Percentiles rank a stretch among this genome's conserved stretches.
Conservation (phyloP, 2,113 vertebrate species). For the Dicerorhinus sumatrensis region DNA sequence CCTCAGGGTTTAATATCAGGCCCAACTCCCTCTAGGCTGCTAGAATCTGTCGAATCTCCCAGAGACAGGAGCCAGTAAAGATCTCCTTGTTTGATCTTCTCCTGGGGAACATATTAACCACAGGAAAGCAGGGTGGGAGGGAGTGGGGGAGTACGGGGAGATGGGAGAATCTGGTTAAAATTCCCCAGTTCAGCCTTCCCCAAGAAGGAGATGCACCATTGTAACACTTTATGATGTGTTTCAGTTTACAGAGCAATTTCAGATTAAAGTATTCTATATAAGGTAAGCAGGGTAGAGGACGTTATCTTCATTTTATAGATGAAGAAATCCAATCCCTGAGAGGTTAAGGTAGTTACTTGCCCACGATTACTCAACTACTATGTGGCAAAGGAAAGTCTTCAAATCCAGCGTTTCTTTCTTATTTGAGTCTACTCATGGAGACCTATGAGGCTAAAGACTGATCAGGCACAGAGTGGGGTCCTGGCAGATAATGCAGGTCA, state of each 20-base stretch:
- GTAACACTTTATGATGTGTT: not conserved
- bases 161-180: not conserved
- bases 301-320: not conserved
- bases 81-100: conserved; percentile 30
- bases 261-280: not conserved
- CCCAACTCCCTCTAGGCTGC: conserved; percentile 1
- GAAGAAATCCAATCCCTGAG: not conserved
- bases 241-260: not conserved
- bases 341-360: not conserved
- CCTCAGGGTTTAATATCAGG: conserved; percentile 39
- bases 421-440: not conserved
- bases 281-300: not conserved
- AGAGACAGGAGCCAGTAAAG: not conserved
- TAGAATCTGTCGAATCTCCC: conserved; percentile 50
- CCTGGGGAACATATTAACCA: not conserved
- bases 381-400: not conserved
- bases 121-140: not conserved
- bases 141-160: not conserved
- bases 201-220: not conserved
- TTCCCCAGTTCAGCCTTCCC: not conserved
- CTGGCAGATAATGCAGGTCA: not conserved
- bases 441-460: not conserved
- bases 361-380: not conserved
- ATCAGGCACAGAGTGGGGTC: not conserved
- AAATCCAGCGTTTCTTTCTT: not conserved